Percentiles rank a stretch among this genome's conserved stretches.
These are phyloP conservation scores for Xestia ashworthii DNA, from an alignment of 2,888 invertebrate genomes.

Conservation along the genomic window DNA sequence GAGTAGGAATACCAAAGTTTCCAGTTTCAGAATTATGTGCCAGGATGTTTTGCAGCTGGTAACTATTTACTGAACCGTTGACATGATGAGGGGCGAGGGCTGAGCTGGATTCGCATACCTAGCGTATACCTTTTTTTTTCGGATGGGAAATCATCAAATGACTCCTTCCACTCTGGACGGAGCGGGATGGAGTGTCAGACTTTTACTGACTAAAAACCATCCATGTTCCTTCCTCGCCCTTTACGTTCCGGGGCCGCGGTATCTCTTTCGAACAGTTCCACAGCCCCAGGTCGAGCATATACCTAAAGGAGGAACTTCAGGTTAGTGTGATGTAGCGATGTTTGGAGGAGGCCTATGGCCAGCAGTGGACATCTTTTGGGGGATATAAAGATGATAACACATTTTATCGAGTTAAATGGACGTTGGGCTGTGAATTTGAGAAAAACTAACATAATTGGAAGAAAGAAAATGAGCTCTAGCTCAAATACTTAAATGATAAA, in stretches of 20 bases:
- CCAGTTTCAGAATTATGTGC: no score
- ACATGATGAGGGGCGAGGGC: neutral
- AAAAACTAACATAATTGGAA: neutral
- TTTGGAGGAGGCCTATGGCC: neutral
- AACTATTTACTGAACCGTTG: neutral
- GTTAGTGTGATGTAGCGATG: neutral
- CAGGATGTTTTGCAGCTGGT: neutral
- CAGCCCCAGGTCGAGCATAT: no score
- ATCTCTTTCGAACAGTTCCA: no score
- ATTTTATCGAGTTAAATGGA: neutral
- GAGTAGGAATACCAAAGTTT: no score
- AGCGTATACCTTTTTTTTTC: no score
- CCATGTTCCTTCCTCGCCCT: no score
- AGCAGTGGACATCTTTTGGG: neutral
- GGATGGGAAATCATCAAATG: no score
- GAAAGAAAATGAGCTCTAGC: neutral
- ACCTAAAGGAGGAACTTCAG: neutral
- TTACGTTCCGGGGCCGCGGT: no score
- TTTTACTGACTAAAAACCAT: no score
- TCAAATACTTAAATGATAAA: neutral
- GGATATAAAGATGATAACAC: neutral
- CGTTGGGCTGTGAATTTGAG: neutral
- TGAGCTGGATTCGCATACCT: no score
- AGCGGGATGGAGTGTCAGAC: no score
- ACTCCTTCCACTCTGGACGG: no score